These are phyloP conservation scores for Perizoma flavofasciatum DNA, from an alignment of 2,888 invertebrate species.

Conservation along the genomic window DNA sequence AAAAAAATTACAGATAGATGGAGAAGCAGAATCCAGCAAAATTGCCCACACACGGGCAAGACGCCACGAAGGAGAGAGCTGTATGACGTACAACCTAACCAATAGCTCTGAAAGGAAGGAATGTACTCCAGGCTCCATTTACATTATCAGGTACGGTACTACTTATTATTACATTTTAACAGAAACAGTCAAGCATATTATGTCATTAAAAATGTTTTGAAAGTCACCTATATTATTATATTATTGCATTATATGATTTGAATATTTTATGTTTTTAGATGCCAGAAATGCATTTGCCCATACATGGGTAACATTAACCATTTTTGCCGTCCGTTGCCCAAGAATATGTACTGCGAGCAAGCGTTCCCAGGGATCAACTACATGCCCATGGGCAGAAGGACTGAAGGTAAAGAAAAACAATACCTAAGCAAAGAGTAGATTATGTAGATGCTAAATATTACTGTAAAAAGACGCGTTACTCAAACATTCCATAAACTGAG, in stretches of 20 bases:
- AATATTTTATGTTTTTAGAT: slow-evolving; percentile 47
- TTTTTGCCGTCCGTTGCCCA: slow-evolving; percentile 62
- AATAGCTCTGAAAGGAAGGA: slow-evolving; percentile 38
- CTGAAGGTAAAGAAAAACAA: slow-evolving; percentile 29
- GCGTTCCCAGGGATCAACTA: slow-evolving; percentile 57
- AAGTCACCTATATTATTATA: too few relatives aligned
- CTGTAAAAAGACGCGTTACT: too few relatives aligned
- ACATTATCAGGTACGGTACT: slow-evolving; percentile 58
- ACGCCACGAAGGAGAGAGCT: slow-evolving; percentile 37
- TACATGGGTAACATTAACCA: slow-evolving; percentile 56
- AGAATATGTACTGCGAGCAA: slow-evolving; percentile 57
- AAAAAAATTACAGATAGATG: slow-evolving; percentile 6
- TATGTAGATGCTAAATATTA: too few relatives aligned
- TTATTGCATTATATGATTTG: too few relatives aligned
- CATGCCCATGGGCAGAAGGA: slow-evolving; percentile 53
- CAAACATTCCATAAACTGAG: too few relatives aligned
- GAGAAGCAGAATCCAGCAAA: slow-evolving; percentile 8
- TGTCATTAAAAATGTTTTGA: too few relatives aligned
- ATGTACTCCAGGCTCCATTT: slow-evolving; percentile 66
- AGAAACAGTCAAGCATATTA: neutral
- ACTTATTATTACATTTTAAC: too few relatives aligned
- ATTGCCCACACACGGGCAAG: slow-evolving; percentile 25
- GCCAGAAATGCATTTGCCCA: slow-evolving; percentile 66
- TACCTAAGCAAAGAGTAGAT: neutral
- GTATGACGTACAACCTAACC: slow-evolving; percentile 46